Base-by-base conservation (phyloP, 2,888 invertebrate species). In the Calameuta filiformis region DNA sequence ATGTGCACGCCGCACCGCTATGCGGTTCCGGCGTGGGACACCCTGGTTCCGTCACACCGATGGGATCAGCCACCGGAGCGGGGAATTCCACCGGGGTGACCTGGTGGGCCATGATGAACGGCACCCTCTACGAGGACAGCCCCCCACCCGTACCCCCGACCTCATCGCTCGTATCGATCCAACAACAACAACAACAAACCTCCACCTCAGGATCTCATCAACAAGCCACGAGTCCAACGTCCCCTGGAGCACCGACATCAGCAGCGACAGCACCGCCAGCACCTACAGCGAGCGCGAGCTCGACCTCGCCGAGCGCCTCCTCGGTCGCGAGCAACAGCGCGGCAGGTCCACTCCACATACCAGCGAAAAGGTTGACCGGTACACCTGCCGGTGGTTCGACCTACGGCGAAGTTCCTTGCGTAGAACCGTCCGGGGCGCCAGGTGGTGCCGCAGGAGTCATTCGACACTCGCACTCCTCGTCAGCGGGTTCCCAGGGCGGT, bases 41-140 rank as follows among this genome's bases (percentile, higher is more conserved):
- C 86, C 91, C 91, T 91, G 91, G 90, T 89, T 90, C 91, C 86
- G 88, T 91, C 87, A 89, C 91, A 87, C 88, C 92, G 87, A 91
- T 91, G 90, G 91, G 89, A 87, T 86, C 95, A 95, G 95, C 95
- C 94, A 95, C 95, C 95, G 95, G 95, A 94, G 94, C 95, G 94
- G 95, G 95, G 94, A 94, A 95, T 94, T 94, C 95, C 95, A 94
- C 95, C 95, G 95, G 95, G 94, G 95, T 95, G 94, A 95, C 95
- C 93, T 95, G 95, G 95, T 96, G 96, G 90, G 94, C 94, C 93
- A 95, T 96, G 95, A 95, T 95, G 95, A 96, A 95, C 95, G 95
- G 95, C 93, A 94, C 95, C 92, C 93, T 95, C 87, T 96, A 96
- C 93, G 96, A 96, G 92, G 96, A 96, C 90, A 93, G 93, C 89